Percentiles rank a stretch among this genome's conserved stretches.
phyloP scores from a whole-genome alignment of 2,888 invertebrate species.

The Philonicus albiceps region DNA sequence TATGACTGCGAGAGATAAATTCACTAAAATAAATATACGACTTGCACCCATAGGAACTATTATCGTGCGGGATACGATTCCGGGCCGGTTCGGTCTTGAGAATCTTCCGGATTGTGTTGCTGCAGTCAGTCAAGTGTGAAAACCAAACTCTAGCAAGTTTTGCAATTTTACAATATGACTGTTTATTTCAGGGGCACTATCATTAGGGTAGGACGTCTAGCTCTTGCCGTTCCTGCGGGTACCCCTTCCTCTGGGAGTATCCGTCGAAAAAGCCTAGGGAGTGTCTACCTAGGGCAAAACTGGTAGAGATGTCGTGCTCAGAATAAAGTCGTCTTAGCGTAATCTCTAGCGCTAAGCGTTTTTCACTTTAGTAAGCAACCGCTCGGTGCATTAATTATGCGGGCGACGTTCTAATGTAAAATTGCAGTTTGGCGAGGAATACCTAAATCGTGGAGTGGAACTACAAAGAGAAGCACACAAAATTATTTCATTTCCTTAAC shows the following conservation, averaged over 20 bases:
- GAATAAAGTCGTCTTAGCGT: neutral
- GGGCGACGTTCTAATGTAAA: neutral
- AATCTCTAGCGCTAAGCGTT: neutral
- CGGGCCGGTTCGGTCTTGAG: neutral
- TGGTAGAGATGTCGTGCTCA: neutral
- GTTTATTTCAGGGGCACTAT: slow-evolving; percentile 11
- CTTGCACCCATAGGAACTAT: slow-evolving; percentile 13
- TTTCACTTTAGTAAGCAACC: neutral
- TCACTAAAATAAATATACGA: slow-evolving; percentile 40
- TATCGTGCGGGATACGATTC: neutral
- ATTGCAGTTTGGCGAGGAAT: neutral
- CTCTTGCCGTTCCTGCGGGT: neutral
- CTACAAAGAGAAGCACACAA: neutral
- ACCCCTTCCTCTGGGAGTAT: neutral
- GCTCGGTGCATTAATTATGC: neutral
- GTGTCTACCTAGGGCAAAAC: neutral
- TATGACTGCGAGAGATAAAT: slow-evolving; percentile 39
- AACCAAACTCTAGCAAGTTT: slow-evolving; percentile 29
- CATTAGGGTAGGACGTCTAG: neutral
- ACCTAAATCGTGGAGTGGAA: neutral
- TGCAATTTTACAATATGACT: slow-evolving; percentile 22
- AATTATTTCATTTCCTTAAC: neutral
- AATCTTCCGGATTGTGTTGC: neutral
- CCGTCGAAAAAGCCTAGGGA: neutral
- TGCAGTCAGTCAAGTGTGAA: slow-evolving; percentile 29